Conservation (phyloP, 1,140 invertebrate genomes). For the Aphelenchoides fujianensis region DNA sequence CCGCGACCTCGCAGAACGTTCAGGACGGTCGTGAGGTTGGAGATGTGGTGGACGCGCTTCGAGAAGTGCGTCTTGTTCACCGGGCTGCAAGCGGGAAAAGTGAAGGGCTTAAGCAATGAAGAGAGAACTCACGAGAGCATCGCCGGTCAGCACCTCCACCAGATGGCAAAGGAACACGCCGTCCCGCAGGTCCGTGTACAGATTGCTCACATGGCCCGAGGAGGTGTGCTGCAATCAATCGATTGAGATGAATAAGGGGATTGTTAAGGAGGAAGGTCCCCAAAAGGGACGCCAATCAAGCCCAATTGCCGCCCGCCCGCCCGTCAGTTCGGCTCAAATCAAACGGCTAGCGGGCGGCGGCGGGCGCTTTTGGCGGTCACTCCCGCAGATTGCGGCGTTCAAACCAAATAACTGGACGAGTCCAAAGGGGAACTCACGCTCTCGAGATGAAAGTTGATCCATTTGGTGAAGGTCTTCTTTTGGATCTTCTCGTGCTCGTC, state of each 20-base stretch:
- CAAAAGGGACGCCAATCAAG: neutral
- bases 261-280: slow-evolving; percentile 55
- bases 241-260: no score
- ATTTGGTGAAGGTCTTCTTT: slow-evolving; percentile 98
- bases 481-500: slow-evolving; percentile 98
- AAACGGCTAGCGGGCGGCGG: no score
- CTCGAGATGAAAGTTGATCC: slow-evolving; percentile 94
- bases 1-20: slow-evolving; percentile 88
- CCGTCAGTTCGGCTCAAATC: no score
- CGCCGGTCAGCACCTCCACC: slow-evolving; percentile 85
- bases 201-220: slow-evolving; percentile 79
- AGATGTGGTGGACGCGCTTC: slow-evolving; percentile 88
- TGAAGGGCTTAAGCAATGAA: slow-evolving; percentile 40
- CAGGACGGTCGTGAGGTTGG: slow-evolving; percentile 91
- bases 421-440: slow-evolving; percentile 75
- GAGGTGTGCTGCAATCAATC: slow-evolving; percentile 87
- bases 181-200: slow-evolving; percentile 90
- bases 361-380: no score
- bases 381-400: no score
- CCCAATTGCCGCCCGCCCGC: no score
- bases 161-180: slow-evolving; percentile 84
- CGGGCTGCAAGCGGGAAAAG: no score
- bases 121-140: slow-evolving; percentile 75
- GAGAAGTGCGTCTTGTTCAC: slow-evolving; percentile 85
- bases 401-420: no score